Evolutionary conservation across 2,888 invertebrate genomes (phyloP), one percentile per base, ranked within the genome.

Genomic region (Herminia tarsipennalis): DNA sequence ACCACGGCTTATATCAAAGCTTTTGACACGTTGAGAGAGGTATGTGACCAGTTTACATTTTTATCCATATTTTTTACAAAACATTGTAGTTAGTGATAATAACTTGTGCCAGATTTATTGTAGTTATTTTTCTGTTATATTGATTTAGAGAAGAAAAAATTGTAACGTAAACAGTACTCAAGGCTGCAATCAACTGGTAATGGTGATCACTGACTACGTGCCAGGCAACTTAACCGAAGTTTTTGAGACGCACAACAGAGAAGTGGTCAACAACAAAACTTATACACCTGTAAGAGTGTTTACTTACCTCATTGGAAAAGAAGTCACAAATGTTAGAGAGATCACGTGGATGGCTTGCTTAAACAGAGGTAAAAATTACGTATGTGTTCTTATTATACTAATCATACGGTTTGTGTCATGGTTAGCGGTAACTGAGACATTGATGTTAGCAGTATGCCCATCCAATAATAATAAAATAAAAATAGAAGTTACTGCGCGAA

Each of bases 191-290:
- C 98, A 98, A 83, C 95, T 98, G 17, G 98, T 99, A 52, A 98
- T 99, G 98, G 88, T 99, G 44, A 95, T 99, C 55, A 99, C 99
- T 0, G 99, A 99, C 83, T 98, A 98, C 30, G 96, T 98, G 2
- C 95, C 98, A 0, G 95, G 96, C 34, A 97, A 97, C 78, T 93
- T 96, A 57, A 96, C 97, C 8, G 95, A 98, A 65, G 93, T 98
- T 2, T 98, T 98, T 73, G 93, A 95, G 53, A 88, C 93, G 58
- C 95, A 97, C 83, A 99, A 98, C 81, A 93, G 94, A 87, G 92
- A 92, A 39, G 86, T 91, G 51, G 94, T 95, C 54, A 94, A 92
- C 10, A 78, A 77, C 21, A 78, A 82, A 16, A 95, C 93, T 0
- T 93, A 93, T 56, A 95, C 95, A 70, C 95, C 98, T 43, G 97